phyloP scores from a whole-genome alignment of 2,888 invertebrate genomes.

The Heliconius charithonia region DNA sequence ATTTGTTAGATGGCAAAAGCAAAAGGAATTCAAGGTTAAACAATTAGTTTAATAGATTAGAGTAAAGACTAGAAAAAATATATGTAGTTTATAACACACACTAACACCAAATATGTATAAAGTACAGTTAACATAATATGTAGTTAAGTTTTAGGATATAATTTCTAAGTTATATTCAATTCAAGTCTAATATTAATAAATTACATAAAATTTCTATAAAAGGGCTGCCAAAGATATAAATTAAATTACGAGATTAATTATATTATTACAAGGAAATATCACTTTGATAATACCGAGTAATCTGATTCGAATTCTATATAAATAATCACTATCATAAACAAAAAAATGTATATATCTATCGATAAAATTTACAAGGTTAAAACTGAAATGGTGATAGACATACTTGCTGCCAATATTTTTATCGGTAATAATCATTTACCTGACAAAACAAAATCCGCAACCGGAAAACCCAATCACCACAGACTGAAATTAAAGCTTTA shows the following conservation, averaged over 20 bases:
- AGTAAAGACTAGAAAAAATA: slow-evolving; percentile 6
- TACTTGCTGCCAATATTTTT: neutral
- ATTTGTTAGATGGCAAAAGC: slow-evolving; percentile 35
- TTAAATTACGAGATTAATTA: neutral
- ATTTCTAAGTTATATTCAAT: neutral
- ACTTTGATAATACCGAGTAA: neutral
- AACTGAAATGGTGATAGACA: neutral
- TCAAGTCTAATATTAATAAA: too few relatives aligned
- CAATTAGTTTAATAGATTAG: slow-evolving; percentile 11
- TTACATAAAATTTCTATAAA: slow-evolving; percentile 25
- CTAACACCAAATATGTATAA: neutral
- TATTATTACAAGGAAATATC: neutral
- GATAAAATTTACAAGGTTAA: slow-evolving; percentile 13
- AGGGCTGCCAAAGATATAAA: slow-evolving; percentile 42
- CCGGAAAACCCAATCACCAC: slow-evolving; percentile 44
- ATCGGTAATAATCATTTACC: slow-evolving; percentile 30
- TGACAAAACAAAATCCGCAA: slow-evolving; percentile 39
- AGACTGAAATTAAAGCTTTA: slow-evolving; percentile 40
- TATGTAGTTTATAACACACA: neutral
- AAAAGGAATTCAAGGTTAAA: slow-evolving; percentile 25
- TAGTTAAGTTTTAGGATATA: neutral
- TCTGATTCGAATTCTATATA: neutral
- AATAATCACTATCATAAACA: slow-evolving; percentile 3
- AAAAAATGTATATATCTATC: slow-evolving; percentile 1
- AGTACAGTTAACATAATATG: neutral